phyloP scores from a whole-genome alignment of 2,113 vertebrate species.

The Phylloscopus trochiloides region DNA sequence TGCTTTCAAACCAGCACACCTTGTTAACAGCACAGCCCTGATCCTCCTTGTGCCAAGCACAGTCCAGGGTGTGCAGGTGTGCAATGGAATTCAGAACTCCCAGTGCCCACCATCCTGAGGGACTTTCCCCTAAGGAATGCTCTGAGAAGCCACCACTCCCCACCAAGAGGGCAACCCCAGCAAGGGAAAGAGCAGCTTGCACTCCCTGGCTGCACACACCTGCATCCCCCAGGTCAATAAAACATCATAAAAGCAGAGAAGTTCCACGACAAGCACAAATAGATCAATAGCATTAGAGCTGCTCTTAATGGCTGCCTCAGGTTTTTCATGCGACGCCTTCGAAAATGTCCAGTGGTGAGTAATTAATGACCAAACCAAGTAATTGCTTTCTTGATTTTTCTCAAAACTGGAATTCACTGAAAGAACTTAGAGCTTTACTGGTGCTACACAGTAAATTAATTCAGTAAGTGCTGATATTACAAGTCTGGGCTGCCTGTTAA shows the following conservation, averaged over 20 bases:
- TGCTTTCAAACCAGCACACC: neutral
- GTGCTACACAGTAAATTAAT: conserved; percentile 55
- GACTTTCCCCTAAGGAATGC: neutral
- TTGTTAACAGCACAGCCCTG: accelerated
- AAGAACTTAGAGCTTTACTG: conserved; percentile 14
- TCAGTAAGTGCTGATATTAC: conserved; percentile 55
- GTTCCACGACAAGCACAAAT: conserved; percentile 43
- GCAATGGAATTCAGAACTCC: neutral
- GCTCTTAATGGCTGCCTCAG: conserved; percentile 62
- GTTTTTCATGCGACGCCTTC: conserved; percentile 13
- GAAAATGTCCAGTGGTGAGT: conserved; percentile 54
- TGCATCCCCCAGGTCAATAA: neutral
- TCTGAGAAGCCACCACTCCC: neutral
- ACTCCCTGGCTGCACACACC: neutral
- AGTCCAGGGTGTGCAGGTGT: neutral
- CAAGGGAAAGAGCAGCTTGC: neutral
- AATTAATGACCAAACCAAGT: conserved; percentile 65
- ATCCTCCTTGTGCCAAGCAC: neutral
- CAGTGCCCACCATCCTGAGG: neutral
- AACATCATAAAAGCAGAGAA: conserved; percentile 43
- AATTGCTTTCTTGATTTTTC: conserved; percentile 72
- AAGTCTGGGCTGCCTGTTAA: conserved; percentile 25
- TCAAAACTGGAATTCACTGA: conserved; percentile 34
- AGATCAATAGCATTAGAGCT: conserved; percentile 65
- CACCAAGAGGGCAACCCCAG: neutral